Percentiles rank a stretch among this genome's conserved stretches.
Conservation (phyloP, 92 coral and sea anemone species). For the Heteractis magnifica region DNA sequence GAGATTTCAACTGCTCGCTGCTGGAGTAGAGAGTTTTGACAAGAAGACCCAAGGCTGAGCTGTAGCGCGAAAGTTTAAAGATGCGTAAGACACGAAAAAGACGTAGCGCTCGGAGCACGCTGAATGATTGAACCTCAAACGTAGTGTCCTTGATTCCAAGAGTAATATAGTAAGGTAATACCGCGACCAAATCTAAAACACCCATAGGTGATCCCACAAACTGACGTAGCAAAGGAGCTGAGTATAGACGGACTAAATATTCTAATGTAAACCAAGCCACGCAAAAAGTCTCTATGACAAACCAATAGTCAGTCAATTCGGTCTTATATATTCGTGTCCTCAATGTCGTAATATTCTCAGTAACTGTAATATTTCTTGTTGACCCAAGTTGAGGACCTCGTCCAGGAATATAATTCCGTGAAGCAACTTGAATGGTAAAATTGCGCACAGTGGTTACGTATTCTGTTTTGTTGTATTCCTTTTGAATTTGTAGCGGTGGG, state of each 20-base stretch:
- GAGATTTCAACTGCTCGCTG: slow-evolving; percentile 74
- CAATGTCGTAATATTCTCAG: not conserved
- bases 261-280: slow-evolving; percentile 84
- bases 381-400: not conserved
- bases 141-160: slow-evolving; percentile 59
- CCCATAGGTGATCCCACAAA: slow-evolving; percentile 79
- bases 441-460: not conserved
- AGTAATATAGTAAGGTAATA: slow-evolving; percentile 78
- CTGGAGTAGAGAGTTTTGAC: slow-evolving; percentile 74
- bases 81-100: slow-evolving; percentile 87
- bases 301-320: slow-evolving; percentile 57
- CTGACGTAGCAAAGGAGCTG: slow-evolving; percentile 56
- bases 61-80: slow-evolving; percentile 91
- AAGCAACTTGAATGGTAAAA: not conserved
- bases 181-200: slow-evolving; percentile 73
- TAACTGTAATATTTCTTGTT: not conserved
- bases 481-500: slow-evolving; percentile 46
- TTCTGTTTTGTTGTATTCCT: slow-evolving; percentile 5
- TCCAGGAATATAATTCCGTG: not conserved
- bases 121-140: slow-evolving; percentile 68
- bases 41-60: slow-evolving; percentile 67
- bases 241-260: slow-evolving; percentile 62
- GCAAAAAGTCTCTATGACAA: slow-evolving; percentile 63
- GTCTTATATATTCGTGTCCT: not conserved
- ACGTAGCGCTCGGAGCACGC: slow-evolving; percentile 86